Base-by-base conservation (phyloP, 2,797 vertebrate genomes). In the Notamacropus eugenii region DNA sequence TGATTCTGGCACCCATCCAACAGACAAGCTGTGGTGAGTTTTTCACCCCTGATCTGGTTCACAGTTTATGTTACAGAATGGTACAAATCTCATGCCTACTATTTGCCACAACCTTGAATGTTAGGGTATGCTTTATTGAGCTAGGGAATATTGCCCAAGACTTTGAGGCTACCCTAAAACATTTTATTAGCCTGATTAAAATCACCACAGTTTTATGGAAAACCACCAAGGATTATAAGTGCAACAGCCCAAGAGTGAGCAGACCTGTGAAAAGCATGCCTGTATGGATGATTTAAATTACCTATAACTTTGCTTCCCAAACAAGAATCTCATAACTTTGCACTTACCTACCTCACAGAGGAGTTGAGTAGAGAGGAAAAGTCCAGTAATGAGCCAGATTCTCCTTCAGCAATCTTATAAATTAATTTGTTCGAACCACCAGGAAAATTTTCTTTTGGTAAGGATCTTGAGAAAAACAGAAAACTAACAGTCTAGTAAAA, bases 251-350 rank as follows among this genome's bases (percentile, higher is more conserved):
- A 82, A 82, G n/a, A 82, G 67, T 82, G 67, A 82, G 19, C 67
- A 82, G 67, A 82, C 19, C 67, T 46, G 67, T 22, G 19, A 34
- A 40, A 82, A 82, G 67, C 67, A 82, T 46, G n/a, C 67, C 16
- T 82, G 19, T 40, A 82, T 82, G 3, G 16, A 82, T 82, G n/a
- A 82, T 82, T 82, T 82, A 82, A 82, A 46, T 82, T 22, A 82
- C 67, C 19, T 82, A 82, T 82, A 82, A 82, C n/a, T 74, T 74
- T 74, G 14, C n/a, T 74, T 46, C n/a, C n/a, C 67, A 40, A 82
- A 82, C 67, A 82, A 82, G n/a, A 82, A 82, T 82, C 67, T 82
- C 67, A 82, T 82, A 82, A 82, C n/a, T 82, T 82, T 82, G n/a
- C 67, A 46, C 67, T 82, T 82, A 62, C 59, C 59, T 34, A 46